A percentile compares a stretch with the other conserved stretches of the same genome.
phyloP scores from a whole-genome alignment of 2,113 vertebrate species.

The Bambusicola thoracicus region DNA sequence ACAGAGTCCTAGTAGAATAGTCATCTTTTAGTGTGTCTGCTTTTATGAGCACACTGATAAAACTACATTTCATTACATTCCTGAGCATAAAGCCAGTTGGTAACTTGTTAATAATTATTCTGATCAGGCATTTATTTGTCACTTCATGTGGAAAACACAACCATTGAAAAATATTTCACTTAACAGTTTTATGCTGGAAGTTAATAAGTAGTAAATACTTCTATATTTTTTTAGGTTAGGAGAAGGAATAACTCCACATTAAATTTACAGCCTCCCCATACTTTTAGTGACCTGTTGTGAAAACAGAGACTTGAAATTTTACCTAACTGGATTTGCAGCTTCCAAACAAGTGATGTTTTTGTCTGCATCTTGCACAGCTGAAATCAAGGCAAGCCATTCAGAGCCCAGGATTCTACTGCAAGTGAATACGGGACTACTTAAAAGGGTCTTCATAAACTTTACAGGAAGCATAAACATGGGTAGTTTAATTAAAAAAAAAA shows the following conservation, averaged over 20 bases:
- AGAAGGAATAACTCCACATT: slow-evolving; percentile 1
- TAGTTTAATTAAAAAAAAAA: neutral
- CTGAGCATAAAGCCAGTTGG: neutral
- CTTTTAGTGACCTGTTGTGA: neutral
- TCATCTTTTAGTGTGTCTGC: slow-evolving; percentile 21
- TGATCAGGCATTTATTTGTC: neutral
- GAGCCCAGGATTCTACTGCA: neutral
- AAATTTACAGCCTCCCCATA: slow-evolving; percentile 11
- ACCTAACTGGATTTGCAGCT: neutral
- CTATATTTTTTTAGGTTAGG: slow-evolving; percentile 12
- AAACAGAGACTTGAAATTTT: neutral
- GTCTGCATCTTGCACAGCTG: neutral
- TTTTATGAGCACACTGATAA: neutral
- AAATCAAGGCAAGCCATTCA: neutral
- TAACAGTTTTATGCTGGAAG: neutral
- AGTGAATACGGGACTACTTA: too few species aligned
- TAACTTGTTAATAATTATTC: slow-evolving; percentile 32
- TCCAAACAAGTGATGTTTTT: neutral
- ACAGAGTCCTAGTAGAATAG: neutral
- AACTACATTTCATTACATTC: neutral
- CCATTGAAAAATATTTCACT: slow-evolving; percentile 25
- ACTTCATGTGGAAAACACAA: neutral
- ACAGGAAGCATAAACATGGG: neutral
- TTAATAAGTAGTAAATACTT: slow-evolving; percentile 47
- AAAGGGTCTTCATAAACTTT: neutral